Evolutionary conservation across 2,797 vertebrate genomes (phyloP).

Genomic region (Acropternis orthonyx): DNA sequence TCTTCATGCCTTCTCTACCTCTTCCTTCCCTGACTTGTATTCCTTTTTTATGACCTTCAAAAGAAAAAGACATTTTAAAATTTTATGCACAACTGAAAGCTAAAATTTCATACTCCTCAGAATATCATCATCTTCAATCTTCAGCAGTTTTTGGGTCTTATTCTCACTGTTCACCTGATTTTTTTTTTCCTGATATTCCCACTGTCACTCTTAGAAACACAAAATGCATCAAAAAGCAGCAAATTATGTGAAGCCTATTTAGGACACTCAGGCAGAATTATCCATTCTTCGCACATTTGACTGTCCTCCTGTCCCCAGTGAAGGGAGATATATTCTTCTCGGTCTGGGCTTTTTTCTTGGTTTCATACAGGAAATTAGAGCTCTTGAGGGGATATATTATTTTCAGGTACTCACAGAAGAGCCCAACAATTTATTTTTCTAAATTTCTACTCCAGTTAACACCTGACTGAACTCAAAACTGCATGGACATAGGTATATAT

Average conservation of each 20-base stretch:
- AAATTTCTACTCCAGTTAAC: background rate
- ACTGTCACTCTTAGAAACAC: background rate
- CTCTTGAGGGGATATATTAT: background rate
- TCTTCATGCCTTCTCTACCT: background rate
- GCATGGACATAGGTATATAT: background rate
- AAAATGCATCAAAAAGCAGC: background rate
- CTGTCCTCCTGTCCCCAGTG: background rate
- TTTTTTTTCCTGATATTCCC: background rate
- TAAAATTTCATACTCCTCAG: background rate
- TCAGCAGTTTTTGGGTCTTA: background rate
- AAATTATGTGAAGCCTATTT: background rate
- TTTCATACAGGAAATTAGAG: background rate
- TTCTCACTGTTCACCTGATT: background rate
- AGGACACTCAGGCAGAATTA: background rate
- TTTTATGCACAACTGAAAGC: background rate
- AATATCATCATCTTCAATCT: background rate
- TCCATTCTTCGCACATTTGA: background rate
- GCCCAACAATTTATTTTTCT: background rate
- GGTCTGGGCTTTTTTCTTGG: background rate
- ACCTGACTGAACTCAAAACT: background rate
- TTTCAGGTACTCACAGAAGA: background rate
- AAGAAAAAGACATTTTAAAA: background rate
- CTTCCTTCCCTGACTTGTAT: background rate
- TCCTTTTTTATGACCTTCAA: background rate
- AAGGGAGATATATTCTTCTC: background rate